Base-by-base conservation (phyloP, 1,140 invertebrate species). In the Conus ventricosus region DNA sequence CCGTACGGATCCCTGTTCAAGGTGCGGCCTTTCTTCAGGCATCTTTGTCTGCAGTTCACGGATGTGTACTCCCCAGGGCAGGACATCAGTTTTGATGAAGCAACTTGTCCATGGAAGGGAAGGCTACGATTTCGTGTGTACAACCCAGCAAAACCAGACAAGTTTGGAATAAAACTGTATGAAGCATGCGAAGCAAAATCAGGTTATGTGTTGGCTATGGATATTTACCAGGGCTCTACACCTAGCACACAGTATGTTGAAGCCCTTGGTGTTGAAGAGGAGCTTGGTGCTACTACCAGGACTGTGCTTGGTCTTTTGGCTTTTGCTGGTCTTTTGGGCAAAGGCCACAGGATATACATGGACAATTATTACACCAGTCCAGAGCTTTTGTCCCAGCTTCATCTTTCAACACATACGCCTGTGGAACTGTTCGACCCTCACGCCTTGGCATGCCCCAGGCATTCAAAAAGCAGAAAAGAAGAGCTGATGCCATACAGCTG, bases 61-160 rank as follows among this genome's bases (percentile, higher is more conserved):
- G 90, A 90, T n/a, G 85, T 88, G 25, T 90, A 90, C 84, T 81
- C 27, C 4, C 84, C 90, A 20, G 71, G 71, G 8, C 53, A 78
- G 85, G 81, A 87, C 81, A 85, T 90, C 3, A 90, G 85, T 76
- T 71, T 90, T 90, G 90, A 90, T 90, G 90, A 90, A 25, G 88
- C 85, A 5, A 90, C 90, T 84, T 90, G 89, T 87, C 87, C 87
- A 6, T 91, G 83, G n/a, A 90, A 89, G 39, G 87, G 87, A 17
- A 39, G 87, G 15, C 60, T 90, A 2, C 71, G 67, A 39, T 89
- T 91, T 54, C 87, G 57, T 23, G 87, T 88, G 0, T 91, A 91
- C 87, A 91, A 89, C 25, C 91, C 88, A 0, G 51, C 55, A 60
- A 91, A 91, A 55, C 89, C 89, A 75, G 84, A 83, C 25, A 89